These are phyloP conservation scores for Drosophila rhopaloa DNA, from an alignment of 1,140 invertebrate species.

Conservation along the genomic window DNA sequence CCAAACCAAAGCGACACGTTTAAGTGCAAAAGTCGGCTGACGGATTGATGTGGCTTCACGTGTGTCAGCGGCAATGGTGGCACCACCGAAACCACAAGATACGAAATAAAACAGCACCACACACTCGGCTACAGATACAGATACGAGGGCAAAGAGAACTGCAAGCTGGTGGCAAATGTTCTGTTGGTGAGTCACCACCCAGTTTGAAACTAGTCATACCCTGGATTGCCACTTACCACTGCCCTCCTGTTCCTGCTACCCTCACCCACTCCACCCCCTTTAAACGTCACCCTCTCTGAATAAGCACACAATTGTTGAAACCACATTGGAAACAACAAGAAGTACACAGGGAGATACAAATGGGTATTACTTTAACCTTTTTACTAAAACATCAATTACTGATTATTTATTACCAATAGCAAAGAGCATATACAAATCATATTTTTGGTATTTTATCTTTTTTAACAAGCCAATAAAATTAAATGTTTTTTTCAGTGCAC, in stretches of 20 bases:
- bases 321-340: conserved; percentile 35
- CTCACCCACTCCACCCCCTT: not conserved
- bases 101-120: conserved; percentile 14
- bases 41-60: conserved; percentile 68
- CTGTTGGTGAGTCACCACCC: conserved; percentile 36
- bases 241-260: not conserved
- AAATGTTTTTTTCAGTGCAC: conserved; percentile 4
- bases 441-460: too few relatives aligned
- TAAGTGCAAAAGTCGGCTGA: conserved; percentile 41
- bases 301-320: conserved; percentile 60
- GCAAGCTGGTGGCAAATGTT: conserved; percentile 24
- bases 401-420: too few relatives aligned
- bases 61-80: conserved; percentile 19
- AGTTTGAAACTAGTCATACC: conserved; percentile 38
- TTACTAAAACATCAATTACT: too few relatives aligned
- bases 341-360: conserved; percentile 1
- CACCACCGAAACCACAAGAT: conserved; percentile 32
- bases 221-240: conserved; percentile 6
- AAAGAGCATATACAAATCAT: too few relatives aligned
- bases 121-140: conserved; percentile 3
- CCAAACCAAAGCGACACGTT: conserved; percentile 39
- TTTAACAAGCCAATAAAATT: too few relatives aligned
- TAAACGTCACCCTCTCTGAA: conserved; percentile 32
- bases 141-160: conserved; percentile 28
- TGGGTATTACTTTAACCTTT: too few relatives aligned